Conservation (phyloP, 2,888 invertebrate genomes). For the Tuta absoluta region DNA sequence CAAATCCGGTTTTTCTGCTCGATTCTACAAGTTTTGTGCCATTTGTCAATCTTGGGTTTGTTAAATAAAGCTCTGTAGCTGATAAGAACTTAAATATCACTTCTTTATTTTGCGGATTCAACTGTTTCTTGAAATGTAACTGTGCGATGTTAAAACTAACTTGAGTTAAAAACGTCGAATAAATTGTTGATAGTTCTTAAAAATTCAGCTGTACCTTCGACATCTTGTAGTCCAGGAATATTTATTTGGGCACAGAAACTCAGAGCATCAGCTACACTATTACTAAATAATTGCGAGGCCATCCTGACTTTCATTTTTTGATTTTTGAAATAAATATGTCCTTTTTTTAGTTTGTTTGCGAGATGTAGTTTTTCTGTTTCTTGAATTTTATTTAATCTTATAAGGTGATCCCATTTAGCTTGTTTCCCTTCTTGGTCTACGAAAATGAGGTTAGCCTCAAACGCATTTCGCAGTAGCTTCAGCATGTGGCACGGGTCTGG, state of each 20-base stretch:
- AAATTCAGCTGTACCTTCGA: constrained; percentile 10
- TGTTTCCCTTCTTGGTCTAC: constrained; percentile 24
- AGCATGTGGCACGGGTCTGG: constrained; percentile 34
- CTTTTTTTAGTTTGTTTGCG: constrained; percentile 26
- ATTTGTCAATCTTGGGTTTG: constrained; percentile 16
- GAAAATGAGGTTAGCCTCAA: constrained; percentile 29
- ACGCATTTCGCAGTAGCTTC: constrained; percentile 34
- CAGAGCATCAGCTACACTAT: no score
- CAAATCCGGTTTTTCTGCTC: constrained; percentile 26
- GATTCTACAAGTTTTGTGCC: constrained; percentile 11
- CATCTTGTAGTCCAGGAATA: not conserved
- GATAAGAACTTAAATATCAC: constrained; percentile 20
- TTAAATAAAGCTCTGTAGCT: no score
- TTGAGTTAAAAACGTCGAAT: constrained; percentile 18
- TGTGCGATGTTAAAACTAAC: not conserved
- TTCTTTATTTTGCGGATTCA: constrained; percentile 20
- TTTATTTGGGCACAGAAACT: not conserved
- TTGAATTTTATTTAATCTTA: constrained; percentile 28
- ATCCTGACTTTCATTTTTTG: no score
- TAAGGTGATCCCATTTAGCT: constrained; percentile 25
- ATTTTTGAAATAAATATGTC: no score
- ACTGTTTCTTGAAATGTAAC: constrained; percentile 24
- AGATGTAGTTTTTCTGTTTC: constrained; percentile 30
- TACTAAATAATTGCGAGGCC: no score
- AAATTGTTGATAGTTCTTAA: constrained; percentile 14